Conservation (phyloP, 2,888 invertebrate species). For the Myopa tessellatipennis region DNA sequence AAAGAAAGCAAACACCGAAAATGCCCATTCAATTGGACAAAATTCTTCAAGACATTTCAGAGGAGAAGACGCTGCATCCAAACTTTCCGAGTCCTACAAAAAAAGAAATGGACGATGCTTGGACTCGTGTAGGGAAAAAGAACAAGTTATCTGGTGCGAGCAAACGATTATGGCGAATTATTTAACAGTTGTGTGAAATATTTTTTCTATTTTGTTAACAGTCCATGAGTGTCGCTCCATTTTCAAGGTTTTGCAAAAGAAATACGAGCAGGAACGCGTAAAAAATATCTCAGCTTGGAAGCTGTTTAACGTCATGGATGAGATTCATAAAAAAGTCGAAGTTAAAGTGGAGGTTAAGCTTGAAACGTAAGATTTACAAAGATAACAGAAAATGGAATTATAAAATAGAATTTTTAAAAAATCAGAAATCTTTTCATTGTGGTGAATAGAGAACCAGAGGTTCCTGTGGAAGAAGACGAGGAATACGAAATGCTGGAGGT, state of each 20-base stretch:
- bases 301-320: slow-evolving; percentile 61
- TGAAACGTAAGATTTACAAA: slow-evolving; percentile 58
- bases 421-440: not conserved
- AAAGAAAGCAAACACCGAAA: slow-evolving; percentile 40
- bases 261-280: slow-evolving; percentile 63
- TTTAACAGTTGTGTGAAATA: not conserved
- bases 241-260: slow-evolving; percentile 65
- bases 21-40: slow-evolving; percentile 66
- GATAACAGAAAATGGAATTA: slow-evolving; percentile 1
- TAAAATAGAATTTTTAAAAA: not conserved
- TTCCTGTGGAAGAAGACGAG: slow-evolving; percentile 61
- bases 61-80: slow-evolving; percentile 63
- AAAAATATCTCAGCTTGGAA: slow-evolving; percentile 65
- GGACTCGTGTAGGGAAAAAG: slow-evolving; percentile 63
- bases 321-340: slow-evolving; percentile 58
- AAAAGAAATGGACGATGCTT: slow-evolving; percentile 64
- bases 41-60: slow-evolving; percentile 64
- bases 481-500: slow-evolving; percentile 66
- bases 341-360: slow-evolving; percentile 47
- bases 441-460: slow-evolving; percentile 52
- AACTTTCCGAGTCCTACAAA: slow-evolving; percentile 56
- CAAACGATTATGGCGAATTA: not conserved
- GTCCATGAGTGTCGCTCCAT: slow-evolving; percentile 66
- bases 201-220: slow-evolving; percentile 36
- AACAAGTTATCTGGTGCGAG: slow-evolving; percentile 62